Conservation (phyloP, 2,888 invertebrate species). For the Pseudococcus jackbeardsleyi region DNA sequence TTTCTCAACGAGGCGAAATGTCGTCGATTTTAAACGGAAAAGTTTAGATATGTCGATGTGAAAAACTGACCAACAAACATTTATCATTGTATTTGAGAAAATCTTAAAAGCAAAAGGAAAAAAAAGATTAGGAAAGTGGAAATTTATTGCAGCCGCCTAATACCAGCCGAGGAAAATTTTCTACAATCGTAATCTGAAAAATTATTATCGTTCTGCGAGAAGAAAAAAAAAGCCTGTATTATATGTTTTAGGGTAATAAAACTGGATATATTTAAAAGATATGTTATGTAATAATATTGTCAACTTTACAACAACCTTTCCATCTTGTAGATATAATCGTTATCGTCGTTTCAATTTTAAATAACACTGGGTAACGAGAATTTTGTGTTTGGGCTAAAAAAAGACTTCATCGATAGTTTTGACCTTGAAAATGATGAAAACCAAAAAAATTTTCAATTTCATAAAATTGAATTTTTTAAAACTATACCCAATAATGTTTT, state of each 20-base stretch:
- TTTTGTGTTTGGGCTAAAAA: too few species aligned
- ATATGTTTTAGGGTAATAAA: conserved; percentile 23
- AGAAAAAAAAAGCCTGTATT: conserved; percentile 6
- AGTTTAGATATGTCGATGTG: conserved; percentile 58
- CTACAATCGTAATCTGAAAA: conserved; percentile 58
- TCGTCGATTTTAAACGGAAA: conserved; percentile 56
- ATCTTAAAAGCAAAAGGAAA: conserved; percentile 42
- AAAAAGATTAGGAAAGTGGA: conserved; percentile 59
- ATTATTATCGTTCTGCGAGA: conserved; percentile 24
- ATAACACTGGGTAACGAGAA: too few species aligned
- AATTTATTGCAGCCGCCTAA: conserved; percentile 55
- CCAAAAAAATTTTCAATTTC: too few species aligned
- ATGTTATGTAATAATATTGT: background rate
- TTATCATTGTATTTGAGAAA: conserved; percentile 59
- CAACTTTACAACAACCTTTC: background rate
- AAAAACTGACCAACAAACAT: conserved; percentile 47
- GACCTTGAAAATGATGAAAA: too few species aligned
- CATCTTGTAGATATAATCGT: too few species aligned
- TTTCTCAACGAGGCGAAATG: background rate
- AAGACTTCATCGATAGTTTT: too few species aligned
- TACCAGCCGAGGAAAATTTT: conserved; percentile 56
- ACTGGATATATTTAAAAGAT: background rate
- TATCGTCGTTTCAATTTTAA: too few species aligned
- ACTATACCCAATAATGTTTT: too few species aligned
- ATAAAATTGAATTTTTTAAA: too few species aligned